Evolutionary conservation across 1,140 invertebrate genomes (phyloP).

Genomic region (Vanessa atalanta): DNA sequence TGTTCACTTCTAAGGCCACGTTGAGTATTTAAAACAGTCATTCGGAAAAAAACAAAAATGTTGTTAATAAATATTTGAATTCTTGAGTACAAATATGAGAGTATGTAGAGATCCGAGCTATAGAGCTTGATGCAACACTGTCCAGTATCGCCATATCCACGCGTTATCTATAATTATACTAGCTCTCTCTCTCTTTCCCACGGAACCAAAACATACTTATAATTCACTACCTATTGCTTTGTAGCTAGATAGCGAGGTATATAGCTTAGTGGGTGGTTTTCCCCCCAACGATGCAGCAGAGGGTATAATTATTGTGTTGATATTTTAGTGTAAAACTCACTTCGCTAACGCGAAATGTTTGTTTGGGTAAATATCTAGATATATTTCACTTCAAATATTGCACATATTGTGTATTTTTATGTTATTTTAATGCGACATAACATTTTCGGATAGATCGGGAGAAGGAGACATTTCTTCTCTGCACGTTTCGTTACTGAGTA

Average conservation of each 20-base stretch:
- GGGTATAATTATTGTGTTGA: not conserved
- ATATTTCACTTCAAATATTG: not conserved
- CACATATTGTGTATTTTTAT: too few species aligned
- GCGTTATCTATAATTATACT: conserved; percentile 8
- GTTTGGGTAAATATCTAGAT: not conserved
- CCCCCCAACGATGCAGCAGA: not conserved
- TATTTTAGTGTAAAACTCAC: not conserved
- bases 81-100: not conserved
- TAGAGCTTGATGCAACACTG: not conserved
- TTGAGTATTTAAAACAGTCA: too few species aligned
- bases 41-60: too few species aligned
- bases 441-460: too few species aligned
- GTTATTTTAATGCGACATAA: too few species aligned
- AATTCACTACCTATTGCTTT: not conserved
- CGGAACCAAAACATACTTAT: not conserved
- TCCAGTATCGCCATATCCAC: not conserved
- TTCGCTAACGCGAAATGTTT: not conserved
- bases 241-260: not conserved
- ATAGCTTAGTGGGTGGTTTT: not conserved
- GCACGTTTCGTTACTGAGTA: too few species aligned
- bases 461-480: too few species aligned
- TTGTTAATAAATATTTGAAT: too few species aligned
- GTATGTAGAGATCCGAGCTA: not conserved
- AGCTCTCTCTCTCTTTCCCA: not conserved
- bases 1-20: too few species aligned